Evolutionary conservation across 2,888 invertebrate genomes (phyloP).

Genomic region (Synergus laeviventris): DNA sequence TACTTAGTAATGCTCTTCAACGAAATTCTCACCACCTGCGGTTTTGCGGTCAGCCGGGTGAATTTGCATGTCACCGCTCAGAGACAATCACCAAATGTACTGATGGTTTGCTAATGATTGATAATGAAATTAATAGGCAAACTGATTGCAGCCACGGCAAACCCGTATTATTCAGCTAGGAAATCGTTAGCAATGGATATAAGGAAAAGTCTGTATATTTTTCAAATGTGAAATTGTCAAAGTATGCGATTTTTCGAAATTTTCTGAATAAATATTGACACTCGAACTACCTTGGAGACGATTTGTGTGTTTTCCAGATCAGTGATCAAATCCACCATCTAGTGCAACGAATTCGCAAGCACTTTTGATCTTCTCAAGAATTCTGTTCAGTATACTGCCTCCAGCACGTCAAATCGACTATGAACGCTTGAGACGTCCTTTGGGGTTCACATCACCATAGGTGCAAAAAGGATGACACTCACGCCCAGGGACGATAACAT

Average conservation of each 20-base stretch:
- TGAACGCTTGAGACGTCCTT: neutral
- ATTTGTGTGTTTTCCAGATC: conserved; percentile 12
- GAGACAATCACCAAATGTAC: conserved; percentile 9
- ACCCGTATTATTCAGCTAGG: neutral
- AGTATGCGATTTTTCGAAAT: neutral
- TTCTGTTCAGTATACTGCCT: conserved; percentile 1
- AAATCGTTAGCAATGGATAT: no score
- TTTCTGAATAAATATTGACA: neutral
- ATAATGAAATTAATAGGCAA: conserved; percentile 8
- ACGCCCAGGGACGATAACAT: neutral
- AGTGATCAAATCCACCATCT: neutral
- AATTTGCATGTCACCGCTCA: conserved; percentile 28
- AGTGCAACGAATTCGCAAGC: neutral
- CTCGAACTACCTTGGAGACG: neutral
- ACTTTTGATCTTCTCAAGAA: conserved; percentile 10
- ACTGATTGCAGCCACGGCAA: neutral
- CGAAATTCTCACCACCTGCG: conserved; percentile 60
- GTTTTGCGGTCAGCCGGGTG: conserved; percentile 56
- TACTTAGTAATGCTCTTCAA: conserved; percentile 61
- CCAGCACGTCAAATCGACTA: conserved; percentile 15
- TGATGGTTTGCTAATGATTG: conserved; percentile 10
- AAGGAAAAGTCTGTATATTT: no score
- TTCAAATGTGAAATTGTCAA: no score
- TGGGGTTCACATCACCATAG: neutral
- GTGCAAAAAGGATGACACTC: neutral